Percentiles rank a stretch among this genome's conserved stretches.
phyloP scores from a whole-genome alignment of 2,113 vertebrate genomes.

The Triplophysa dalaica region DNA sequence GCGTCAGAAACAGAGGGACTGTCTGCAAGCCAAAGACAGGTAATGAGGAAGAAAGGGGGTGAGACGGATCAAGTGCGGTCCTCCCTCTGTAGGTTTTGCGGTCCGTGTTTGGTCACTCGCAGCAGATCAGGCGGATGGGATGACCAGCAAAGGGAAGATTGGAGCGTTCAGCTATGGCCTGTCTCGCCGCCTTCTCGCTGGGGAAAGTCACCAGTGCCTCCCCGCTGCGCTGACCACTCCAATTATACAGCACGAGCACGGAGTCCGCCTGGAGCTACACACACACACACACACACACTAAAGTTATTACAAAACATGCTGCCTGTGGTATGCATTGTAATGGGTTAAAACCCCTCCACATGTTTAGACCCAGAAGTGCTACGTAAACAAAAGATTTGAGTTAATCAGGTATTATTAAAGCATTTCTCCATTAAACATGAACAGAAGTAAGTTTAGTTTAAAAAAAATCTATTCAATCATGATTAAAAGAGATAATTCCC shows the following conservation, averaged over 20 bases:
- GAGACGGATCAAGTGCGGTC: slow-evolving; percentile 44
- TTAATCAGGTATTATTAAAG: neutral
- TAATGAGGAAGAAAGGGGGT: slow-evolving; percentile 48
- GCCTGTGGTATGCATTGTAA: neutral
- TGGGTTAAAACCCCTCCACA: neutral
- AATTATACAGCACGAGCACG: slow-evolving; percentile 84
- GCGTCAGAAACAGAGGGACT: slow-evolving; percentile 17
- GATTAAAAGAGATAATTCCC: no score
- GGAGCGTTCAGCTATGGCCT: slow-evolving; percentile 80
- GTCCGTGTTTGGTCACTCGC: slow-evolving; percentile 66
- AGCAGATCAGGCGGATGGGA: slow-evolving; percentile 77
- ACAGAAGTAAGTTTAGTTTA: neutral
- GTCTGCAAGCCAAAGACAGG: slow-evolving; percentile 9
- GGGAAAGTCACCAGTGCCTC: slow-evolving; percentile 88
- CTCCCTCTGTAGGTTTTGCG: slow-evolving; percentile 31
- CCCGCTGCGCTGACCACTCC: slow-evolving; percentile 87
- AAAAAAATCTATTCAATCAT: no score
- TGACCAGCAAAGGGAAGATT: slow-evolving; percentile 77
- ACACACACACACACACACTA: neutral
- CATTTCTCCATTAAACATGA: neutral
- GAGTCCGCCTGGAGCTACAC: slow-evolving; percentile 83
- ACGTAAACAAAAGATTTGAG: neutral
- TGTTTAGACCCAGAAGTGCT: neutral
- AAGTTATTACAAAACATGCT: neutral
- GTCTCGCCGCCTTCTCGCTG: slow-evolving; percentile 80